A percentile compares a stretch with the other conserved stretches of the same genome.
phyloP scores from a whole-genome alignment of 2,888 invertebrate species.

The Cheilosia pagana region DNA sequence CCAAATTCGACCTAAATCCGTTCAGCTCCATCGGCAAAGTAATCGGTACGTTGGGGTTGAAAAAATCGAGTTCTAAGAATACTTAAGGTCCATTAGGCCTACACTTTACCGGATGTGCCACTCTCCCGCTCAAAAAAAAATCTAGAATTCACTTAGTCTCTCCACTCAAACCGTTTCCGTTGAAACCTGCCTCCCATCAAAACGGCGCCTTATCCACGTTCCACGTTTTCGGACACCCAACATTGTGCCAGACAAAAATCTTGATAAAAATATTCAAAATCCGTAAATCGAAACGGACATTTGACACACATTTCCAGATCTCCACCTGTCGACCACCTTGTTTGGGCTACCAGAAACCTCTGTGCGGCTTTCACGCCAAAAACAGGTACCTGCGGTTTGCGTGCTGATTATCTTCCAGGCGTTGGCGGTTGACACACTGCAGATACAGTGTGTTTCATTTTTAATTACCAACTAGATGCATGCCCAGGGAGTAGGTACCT shows the following conservation, averaged over 20 bases:
- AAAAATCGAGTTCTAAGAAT: too few relatives aligned
- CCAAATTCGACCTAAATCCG: too few relatives aligned
- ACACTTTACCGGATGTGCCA: too few relatives aligned
- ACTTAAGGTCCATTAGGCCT: too few relatives aligned
- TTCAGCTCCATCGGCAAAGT: too few relatives aligned
- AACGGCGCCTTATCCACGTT: conserved; percentile 24
- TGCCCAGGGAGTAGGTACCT: conserved; percentile 16
- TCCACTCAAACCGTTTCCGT: not conserved
- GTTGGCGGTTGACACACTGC: conserved; percentile 53
- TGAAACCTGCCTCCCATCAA: conserved; percentile 13
- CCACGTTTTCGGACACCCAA: conserved; percentile 21
- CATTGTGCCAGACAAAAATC: conserved; percentile 26
- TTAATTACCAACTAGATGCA: conserved; percentile 62
- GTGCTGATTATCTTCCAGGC: conserved; percentile 18
- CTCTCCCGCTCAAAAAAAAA: too few relatives aligned
- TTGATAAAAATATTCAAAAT: conserved; percentile 24
- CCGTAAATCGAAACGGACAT: conserved; percentile 39
- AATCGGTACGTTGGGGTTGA: too few relatives aligned
- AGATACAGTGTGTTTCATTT: conserved; percentile 30
- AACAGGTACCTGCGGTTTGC: conserved; percentile 42
- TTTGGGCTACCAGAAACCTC: conserved; percentile 2
- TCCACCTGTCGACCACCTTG: conserved; percentile 46
- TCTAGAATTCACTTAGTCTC: too few relatives aligned
- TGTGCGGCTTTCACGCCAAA: conserved; percentile 23
- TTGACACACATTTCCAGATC: conserved; percentile 52